phyloP scores from a whole-genome alignment of 2,113 vertebrate species.

The Tachysurus fulvidraco region DNA sequence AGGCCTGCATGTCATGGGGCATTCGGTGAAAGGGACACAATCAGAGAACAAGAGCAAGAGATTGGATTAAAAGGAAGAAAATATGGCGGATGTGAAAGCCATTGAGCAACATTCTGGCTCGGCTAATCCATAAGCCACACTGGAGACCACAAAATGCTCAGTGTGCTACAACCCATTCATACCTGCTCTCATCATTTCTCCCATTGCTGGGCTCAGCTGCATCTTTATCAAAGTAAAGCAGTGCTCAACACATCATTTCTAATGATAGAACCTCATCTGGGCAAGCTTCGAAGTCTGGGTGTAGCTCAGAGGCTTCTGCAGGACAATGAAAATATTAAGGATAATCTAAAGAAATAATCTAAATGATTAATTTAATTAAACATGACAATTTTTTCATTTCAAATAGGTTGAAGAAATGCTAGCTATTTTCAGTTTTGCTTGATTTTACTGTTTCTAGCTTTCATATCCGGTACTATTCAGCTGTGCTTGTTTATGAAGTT shows the following conservation, averaged over 20 bases:
- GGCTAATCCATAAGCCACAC: background rate
- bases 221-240: slow-evolving; percentile 20
- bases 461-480: slow-evolving; percentile 38
- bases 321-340: background rate
- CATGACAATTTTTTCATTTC: background rate
- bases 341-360: background rate
- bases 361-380: background rate
- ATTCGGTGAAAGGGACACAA: slow-evolving; percentile 64
- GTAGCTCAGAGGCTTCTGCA: background rate
- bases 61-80: slow-evolving; percentile 60
- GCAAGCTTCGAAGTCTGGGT: background rate
- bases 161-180: slow-evolving; percentile 18
- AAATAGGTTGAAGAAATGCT: background rate
- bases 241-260: slow-evolving; percentile 20
- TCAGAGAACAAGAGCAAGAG: slow-evolving; percentile 63
- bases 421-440: background rate
- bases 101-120: background rate
- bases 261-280: slow-evolving; percentile 7
- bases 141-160: slow-evolving; percentile 56
- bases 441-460: background rate
- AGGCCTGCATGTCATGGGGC: slow-evolving; percentile 40
- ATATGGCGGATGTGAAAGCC: slow-evolving; percentile 21
- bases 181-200: slow-evolving; percentile 23
- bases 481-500: slow-evolving; percentile 73
- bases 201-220: slow-evolving; percentile 8